Base-by-base conservation (phyloP, 2,888 invertebrate genomes). In the Pristionchus japonicus region DNA sequence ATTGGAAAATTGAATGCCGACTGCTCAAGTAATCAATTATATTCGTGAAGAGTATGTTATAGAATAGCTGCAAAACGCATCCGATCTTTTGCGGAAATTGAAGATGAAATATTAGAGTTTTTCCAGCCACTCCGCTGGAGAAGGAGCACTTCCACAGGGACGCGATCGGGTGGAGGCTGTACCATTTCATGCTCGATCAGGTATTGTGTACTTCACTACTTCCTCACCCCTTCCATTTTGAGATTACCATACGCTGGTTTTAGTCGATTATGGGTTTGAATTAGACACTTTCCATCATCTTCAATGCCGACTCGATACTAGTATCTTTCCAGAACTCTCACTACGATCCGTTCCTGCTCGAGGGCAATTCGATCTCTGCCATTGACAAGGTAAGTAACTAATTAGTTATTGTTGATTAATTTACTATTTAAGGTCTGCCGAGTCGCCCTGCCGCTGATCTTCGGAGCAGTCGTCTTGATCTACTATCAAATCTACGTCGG, bases 371-470 rank as follows among this genome's bases (percentile, higher is more conserved):
- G 4, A 85, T 85, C 1, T 85, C 85, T 15, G 40, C 64, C 43
- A 64, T 85, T 13, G 85, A 85, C n/a, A 61, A 43, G 52, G 83
- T 34, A 17, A 20, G 67, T 34, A n/a, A n/a, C n/a, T n/a, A n/a
- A n/a, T n/a, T n/a, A n/a, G n/a, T n/a, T n/a, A n/a, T n/a, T n/a
- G n/a, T n/a, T n/a, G n/a, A n/a, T n/a, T n/a, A n/a, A n/a, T n/a
- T n/a, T n/a, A n/a, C n/a, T n/a, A 61, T 27, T 27, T 27, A 17
- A 67, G 67, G 74, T 74, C 23, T 84, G 89, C 27, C 95, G 97
- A 70, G 95, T 97, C 67, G 96, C 97, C 47, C 97, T 97, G 94
- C 97, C 97, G 0, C 93, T 97, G 87, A 96, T 96, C 77, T 97
- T 97, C 95, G 94, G 96, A 6, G 95, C 96, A 20, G 96, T 97